phyloP scores from a whole-genome alignment of 2,113 vertebrate species.

The Dicaeum eximium region DNA sequence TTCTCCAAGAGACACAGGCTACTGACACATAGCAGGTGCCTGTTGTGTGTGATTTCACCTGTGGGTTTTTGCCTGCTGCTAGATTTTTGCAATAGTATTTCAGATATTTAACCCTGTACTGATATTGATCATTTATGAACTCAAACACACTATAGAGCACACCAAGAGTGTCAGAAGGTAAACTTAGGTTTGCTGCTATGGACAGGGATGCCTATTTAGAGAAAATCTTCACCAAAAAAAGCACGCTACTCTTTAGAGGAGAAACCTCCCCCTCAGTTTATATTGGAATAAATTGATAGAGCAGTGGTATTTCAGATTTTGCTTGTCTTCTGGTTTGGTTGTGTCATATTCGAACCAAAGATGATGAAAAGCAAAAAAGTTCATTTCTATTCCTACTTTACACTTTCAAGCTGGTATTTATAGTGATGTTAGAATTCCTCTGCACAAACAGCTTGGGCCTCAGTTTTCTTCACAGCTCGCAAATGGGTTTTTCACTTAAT shows the following conservation, averaged over 20 bases:
- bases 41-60: not conserved
- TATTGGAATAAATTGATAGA: not conserved
- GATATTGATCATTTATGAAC: not conserved
- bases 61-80: not conserved
- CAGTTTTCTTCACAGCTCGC: not conserved
- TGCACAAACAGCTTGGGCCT: not conserved
- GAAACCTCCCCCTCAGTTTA: not conserved
- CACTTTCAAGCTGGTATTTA: not conserved
- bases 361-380: not conserved
- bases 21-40: not conserved
- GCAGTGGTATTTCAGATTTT: not conserved
- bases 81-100: not conserved
- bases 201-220: accelerated
- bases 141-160: not conserved
- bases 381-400: not conserved
- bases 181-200: not conserved
- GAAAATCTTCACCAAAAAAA: not conserved
- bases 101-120: not conserved
- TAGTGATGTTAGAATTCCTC: not conserved
- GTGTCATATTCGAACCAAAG: not conserved
- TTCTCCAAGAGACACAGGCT: not conserved
- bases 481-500: not conserved
- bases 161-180: not conserved
- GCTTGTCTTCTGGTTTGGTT: not conserved
- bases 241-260: not conserved